phyloP scores from a whole-genome alignment of 2,797 vertebrate genomes.

The Tenualosa ilisha region DNA sequence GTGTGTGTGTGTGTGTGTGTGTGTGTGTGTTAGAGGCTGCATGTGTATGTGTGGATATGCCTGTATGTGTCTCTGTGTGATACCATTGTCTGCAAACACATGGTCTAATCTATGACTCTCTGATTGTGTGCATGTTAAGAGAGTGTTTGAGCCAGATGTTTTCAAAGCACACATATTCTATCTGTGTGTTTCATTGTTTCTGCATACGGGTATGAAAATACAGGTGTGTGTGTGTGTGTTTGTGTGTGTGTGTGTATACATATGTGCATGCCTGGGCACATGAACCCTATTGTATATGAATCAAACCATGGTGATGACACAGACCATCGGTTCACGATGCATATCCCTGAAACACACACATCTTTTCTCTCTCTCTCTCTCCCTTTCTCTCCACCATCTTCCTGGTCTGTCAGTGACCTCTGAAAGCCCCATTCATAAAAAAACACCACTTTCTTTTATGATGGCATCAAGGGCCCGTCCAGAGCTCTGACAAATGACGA shows the following conservation, averaged over 20 bases:
- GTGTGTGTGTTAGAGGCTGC: background rate
- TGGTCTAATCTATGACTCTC: background rate
- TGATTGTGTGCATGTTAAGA: background rate
- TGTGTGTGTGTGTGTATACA: background rate
- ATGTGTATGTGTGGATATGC: background rate
- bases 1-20: background rate
- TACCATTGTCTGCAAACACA: slow-evolving; percentile 1
- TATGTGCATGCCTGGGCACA: background rate
- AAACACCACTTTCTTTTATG: slow-evolving; percentile 66
- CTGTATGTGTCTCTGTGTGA: background rate
- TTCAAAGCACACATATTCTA: background rate
- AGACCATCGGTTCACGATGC: background rate
- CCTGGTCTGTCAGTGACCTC: slow-evolving; percentile 38
- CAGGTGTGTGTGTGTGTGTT: background rate
- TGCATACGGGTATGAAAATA: background rate
- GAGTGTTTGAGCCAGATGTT: slow-evolving; percentile 5
- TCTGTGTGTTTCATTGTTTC: background rate
- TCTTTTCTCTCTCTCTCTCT: slow-evolving; percentile 40
- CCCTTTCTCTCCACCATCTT: background rate
- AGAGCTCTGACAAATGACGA: slow-evolving; percentile 61
- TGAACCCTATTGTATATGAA: slow-evolving; percentile 4
- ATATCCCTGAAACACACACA: background rate
- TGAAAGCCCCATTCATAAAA: slow-evolving; percentile 68
- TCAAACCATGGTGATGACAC: slow-evolving; percentile 9
- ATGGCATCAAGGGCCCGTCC: slow-evolving; percentile 67